Percentiles rank a stretch among this genome's conserved stretches.
Evolutionary conservation across 2,888 invertebrate genomes (phyloP).

Genomic region (Thalpophila matura): DNA sequence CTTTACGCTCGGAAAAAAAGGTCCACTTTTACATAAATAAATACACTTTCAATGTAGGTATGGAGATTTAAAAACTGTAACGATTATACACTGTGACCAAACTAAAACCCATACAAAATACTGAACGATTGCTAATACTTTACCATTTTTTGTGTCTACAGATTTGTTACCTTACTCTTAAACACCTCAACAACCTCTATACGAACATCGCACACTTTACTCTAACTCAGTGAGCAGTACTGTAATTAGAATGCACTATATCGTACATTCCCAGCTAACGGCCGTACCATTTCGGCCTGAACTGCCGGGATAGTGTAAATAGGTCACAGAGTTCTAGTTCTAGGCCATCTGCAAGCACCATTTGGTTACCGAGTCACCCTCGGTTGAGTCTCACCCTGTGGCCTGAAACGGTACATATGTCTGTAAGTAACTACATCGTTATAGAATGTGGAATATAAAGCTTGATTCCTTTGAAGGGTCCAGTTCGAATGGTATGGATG

Average conservation of each 20-base stretch:
- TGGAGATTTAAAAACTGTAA: too few species aligned
- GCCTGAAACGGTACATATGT: background rate
- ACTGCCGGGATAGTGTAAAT: slow-evolving; percentile 38
- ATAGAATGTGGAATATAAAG: background rate
- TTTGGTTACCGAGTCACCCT: slow-evolving; percentile 49
- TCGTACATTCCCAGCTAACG: slow-evolving; percentile 35
- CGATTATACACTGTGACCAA: too few species aligned
- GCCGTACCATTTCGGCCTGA: slow-evolving; percentile 23
- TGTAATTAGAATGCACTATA: slow-evolving; percentile 40
- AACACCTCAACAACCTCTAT: slow-evolving; percentile 8
- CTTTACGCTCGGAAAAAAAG: too few species aligned
- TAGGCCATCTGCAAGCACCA: slow-evolving; percentile 36
- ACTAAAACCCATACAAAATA: too few species aligned
- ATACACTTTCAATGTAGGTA: too few species aligned
- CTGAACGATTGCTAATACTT: too few species aligned
- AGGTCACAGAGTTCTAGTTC: slow-evolving; percentile 37
- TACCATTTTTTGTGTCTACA: background rate
- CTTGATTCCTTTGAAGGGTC: background rate
- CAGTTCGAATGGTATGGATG: too few species aligned
- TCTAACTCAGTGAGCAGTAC: slow-evolving; percentile 14
- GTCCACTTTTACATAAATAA: too few species aligned
- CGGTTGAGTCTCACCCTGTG: slow-evolving; percentile 31
- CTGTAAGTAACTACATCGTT: background rate
- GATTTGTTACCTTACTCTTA: background rate
- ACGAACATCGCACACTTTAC: background rate